Conservation (phyloP, 2,888 invertebrate species). For the Himalopsyche kuldschensis region DNA sequence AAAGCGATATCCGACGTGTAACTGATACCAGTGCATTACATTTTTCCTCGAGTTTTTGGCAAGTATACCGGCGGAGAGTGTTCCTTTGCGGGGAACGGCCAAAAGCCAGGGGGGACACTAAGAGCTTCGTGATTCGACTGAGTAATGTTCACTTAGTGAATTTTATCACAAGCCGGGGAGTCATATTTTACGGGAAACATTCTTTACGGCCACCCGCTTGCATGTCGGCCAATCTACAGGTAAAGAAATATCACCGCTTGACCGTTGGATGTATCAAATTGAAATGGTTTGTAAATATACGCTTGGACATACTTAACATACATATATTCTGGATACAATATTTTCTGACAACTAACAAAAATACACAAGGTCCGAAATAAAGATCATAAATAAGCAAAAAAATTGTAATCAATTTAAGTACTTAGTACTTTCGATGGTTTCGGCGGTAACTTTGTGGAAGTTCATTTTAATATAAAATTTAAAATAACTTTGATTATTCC, state of each 20-base stretch:
- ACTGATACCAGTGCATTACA: neutral
- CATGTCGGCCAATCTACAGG: neutral
- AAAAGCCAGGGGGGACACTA: slow-evolving; percentile 13
- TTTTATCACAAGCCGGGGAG: slow-evolving; percentile 21
- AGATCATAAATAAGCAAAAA: too few relatives aligned
- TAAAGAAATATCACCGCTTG: neutral
- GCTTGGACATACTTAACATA: too few relatives aligned
- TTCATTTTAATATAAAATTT: too few relatives aligned
- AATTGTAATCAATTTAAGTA: too few relatives aligned
- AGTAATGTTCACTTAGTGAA: slow-evolving; percentile 28
- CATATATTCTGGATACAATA: too few relatives aligned
- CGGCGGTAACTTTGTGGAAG: too few relatives aligned
- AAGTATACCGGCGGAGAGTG: neutral
- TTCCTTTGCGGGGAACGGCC: neutral
- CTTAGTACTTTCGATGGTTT: too few relatives aligned
- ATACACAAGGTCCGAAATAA: too few relatives aligned
- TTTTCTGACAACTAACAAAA: too few relatives aligned
- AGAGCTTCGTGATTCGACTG: slow-evolving; percentile 28
- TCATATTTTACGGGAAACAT: slow-evolving; percentile 29
- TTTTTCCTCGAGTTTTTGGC: neutral
- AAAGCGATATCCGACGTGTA: slow-evolving; percentile 2
- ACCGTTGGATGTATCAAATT: neutral
- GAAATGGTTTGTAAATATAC: neutral
- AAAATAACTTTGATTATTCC: too few relatives aligned
- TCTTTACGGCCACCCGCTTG: neutral